Evolutionary conservation across 2,797 vertebrate species (phyloP), one percentile per base, ranked within the genome.

Genomic region (Cyclura pinguis): DNA sequence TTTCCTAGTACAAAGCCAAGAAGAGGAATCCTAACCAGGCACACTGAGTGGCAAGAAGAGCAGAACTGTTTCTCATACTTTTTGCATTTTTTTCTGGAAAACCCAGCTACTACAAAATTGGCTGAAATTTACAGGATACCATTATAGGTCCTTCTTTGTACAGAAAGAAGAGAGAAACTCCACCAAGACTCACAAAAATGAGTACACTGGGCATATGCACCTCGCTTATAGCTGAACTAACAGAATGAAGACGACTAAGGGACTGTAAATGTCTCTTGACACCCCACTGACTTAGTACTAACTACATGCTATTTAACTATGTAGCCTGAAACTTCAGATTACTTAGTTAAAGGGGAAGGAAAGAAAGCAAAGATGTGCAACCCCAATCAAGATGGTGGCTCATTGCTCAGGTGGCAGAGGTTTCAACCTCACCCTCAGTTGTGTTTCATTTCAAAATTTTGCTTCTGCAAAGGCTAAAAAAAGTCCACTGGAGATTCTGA

Each of bases 211-310:
- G 38, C 6, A 50, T 29, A 57, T 55, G 24, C 38, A 47, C 24
- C 67, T 85, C 22, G 32, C 10, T 88, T 35, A 77, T 80, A 32
- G 62, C 20, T 80, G 32, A 69, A 82, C 3, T 62, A 90, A 90
- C 73, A 83, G 29, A 7, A 76, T 29, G 90, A 77, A 88, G 82
- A 91, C 32, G 35, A 57, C 67, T 73, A 52, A 55, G 90, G 85
- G 80, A 24, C 76, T 0, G 3, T 74, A 90, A n/a, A 47, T 88
- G 92, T 93, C 14, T 0, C 78, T 92, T 91, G 87, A 67, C 55
- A 89, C 55, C 83, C 77, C 42, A n/a, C 7, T 52, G 35, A 16
- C 32, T 87, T 80, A 22, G 59, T 18, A 6, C 59, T 22, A 62
- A 62, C 20, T 62, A 62, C 20, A 22, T 24, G 59, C 59, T 62